phyloP scores from a whole-genome alignment of 2,113 vertebrate species.

The Odontesthes bonariensis region DNA sequence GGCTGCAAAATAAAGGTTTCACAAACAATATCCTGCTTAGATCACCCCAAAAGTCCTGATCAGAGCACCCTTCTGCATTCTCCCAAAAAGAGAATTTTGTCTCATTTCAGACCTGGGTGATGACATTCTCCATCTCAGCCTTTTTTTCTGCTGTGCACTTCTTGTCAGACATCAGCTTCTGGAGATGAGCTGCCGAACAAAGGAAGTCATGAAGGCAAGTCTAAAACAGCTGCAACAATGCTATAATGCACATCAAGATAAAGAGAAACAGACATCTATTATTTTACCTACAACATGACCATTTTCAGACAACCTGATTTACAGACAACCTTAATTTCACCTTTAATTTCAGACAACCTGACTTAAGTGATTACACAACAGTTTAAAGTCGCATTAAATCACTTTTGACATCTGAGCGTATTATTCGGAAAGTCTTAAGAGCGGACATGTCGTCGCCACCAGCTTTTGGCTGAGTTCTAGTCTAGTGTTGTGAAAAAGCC shows the following conservation, averaged over 20 bases:
- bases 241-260: neutral
- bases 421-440: neutral
- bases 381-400: neutral
- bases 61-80: neutral
- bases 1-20: too few species aligned
- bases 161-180: conserved; percentile 98
- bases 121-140: conserved; percentile 92
- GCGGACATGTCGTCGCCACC: neutral
- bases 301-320: neutral
- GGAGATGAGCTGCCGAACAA: conserved; percentile 88
- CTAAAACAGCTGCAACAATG: neutral
- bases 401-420: neutral
- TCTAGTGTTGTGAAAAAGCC: conserved; percentile 25
- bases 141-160: conserved; percentile 94
- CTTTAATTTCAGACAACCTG: neutral
- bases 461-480: conserved; percentile 26
- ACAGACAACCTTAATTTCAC: neutral
- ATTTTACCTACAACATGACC: too few species aligned
- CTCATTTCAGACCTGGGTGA: conserved; percentile 84
- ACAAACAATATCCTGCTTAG: too few species aligned
- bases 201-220: neutral
- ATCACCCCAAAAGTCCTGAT: neutral
- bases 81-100: neutral
- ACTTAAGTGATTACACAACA: neutral
- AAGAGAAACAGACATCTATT: too few species aligned